Evolutionary conservation across 2,797 vertebrate species (phyloP).

Genomic region (Neosalanx taihuensis): DNA sequence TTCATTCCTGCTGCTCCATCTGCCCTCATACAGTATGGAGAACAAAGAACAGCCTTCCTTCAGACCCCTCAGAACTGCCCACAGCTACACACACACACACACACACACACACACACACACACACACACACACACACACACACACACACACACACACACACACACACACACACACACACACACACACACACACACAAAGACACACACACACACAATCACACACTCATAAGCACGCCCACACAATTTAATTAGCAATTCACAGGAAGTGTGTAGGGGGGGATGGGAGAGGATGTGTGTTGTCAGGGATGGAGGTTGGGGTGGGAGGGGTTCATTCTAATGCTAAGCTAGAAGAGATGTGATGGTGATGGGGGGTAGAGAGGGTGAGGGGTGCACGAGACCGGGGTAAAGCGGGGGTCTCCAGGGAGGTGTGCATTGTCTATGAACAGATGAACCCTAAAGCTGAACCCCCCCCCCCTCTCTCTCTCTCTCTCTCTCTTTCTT

Average conservation of each 20-base stretch:
- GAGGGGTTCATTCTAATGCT: conserved; percentile 31
- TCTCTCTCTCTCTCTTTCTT: conserved; percentile 19
- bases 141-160: background rate
- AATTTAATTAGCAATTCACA: background rate
- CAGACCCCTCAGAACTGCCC: background rate
- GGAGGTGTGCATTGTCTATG: background rate
- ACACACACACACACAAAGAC: background rate
- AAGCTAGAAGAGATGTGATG: conserved; percentile 18
- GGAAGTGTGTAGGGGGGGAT: background rate
- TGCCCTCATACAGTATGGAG: conserved; percentile 45
- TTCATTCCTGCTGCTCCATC: conserved; percentile 49
- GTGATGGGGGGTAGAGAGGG: background rate
- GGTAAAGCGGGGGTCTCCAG: background rate
- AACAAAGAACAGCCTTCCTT: conserved; percentile 22
- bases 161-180: background rate
- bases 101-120: background rate
- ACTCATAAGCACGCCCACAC: background rate
- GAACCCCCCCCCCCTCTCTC: background rate
- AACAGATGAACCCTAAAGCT: background rate
- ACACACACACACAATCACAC: conserved; percentile 7
- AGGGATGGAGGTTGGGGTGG: conserved; percentile 1
- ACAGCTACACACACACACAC: background rate
- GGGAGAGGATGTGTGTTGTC: conserved; percentile 14
- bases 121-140: background rate
- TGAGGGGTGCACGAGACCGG: background rate